phyloP scores from a whole-genome alignment of 2,797 vertebrate genomes.

The Acanthurus lineatus region DNA sequence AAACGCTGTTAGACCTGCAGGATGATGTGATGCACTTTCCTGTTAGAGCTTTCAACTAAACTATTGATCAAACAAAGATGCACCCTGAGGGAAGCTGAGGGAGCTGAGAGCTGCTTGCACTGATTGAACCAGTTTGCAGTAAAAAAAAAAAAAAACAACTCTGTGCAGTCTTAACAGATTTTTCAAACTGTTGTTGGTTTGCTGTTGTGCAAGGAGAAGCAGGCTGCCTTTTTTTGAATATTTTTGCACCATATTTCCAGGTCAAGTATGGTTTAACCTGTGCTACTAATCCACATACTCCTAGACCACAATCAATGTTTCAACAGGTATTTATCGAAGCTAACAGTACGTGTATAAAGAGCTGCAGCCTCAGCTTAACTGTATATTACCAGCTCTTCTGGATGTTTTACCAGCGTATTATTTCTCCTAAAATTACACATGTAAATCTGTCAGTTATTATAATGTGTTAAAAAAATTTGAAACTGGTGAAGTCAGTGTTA shows the following conservation, averaged over 20 bases:
- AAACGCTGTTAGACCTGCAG: conserved; percentile 29
- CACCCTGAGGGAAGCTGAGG: not conserved
- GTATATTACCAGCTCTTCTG: conserved; percentile 18
- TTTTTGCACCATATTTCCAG: not conserved
- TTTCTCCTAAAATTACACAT: conserved; percentile 3
- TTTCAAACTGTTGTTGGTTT: conserved; percentile 7
- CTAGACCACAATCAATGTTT: conserved; percentile 13
- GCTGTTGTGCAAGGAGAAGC: conserved; percentile 7
- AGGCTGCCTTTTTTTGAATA: conserved; percentile 10
- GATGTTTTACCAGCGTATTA: conserved; percentile 20
- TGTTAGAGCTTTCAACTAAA: conserved; percentile 49
- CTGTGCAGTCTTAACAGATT: conserved; percentile 10
- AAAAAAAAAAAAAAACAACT: conserved; percentile 5
- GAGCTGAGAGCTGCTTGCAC: conserved; percentile 30
- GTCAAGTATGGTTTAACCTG: conserved; percentile 9
- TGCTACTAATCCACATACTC: conserved; percentile 3
- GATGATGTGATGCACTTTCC: conserved; percentile 48
- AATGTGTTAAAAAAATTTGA: conserved; percentile 6
- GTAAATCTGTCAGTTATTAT: conserved; percentile 12
- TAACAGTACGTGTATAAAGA: conserved; percentile 25
- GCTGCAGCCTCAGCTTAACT: conserved; percentile 20
- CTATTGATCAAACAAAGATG: conserved; percentile 31
- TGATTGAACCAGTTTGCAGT: conserved; percentile 37
- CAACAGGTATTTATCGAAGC: conserved; percentile 7
- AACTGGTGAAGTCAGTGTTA: conserved; percentile 41